A percentile compares a stretch with the other conserved stretches of the same genome.
These are phyloP conservation scores for Alethe castanea DNA, from an alignment of 2,113 vertebrate genomes.

Conservation along the genomic window DNA sequence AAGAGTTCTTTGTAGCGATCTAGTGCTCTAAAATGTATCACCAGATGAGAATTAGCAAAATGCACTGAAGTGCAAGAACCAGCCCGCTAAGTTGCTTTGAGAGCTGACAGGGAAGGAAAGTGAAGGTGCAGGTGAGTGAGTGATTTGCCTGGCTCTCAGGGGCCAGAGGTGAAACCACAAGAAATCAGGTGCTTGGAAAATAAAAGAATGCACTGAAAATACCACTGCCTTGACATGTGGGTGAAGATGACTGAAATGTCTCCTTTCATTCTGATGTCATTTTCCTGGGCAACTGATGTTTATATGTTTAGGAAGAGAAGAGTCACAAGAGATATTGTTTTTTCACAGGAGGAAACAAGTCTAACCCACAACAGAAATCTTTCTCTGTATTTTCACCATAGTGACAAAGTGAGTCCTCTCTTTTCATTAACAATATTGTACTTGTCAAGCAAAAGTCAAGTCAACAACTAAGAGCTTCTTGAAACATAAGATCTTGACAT, in stretches of 20 bases:
- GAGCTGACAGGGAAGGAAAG: not conserved
- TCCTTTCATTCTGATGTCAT: not conserved
- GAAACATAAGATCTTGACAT: not conserved
- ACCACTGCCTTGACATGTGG: not conserved
- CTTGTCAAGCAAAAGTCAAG: not conserved
- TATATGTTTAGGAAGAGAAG: not conserved
- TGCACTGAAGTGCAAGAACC: not conserved
- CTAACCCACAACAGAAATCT: not conserved
- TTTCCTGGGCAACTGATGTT: not conserved
- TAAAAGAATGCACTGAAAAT: not conserved
- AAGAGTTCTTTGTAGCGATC: not conserved
- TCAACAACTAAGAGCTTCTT: not conserved
- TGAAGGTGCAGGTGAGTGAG: not conserved
- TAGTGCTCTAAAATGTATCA: not conserved
- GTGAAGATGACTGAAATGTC: not conserved
- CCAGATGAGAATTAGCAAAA: not conserved
- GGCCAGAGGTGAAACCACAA: not conserved
- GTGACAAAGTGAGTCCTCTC: not conserved
- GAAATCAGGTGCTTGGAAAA: not conserved
- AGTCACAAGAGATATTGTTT: not conserved
- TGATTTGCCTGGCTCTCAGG: not conserved
- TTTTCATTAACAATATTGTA: not conserved
- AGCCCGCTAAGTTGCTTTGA: not conserved
- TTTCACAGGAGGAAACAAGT: not conserved
- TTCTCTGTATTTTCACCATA: not conserved